phyloP scores from a whole-genome alignment of 2,888 invertebrate genomes.

The Patella pellucida region DNA sequence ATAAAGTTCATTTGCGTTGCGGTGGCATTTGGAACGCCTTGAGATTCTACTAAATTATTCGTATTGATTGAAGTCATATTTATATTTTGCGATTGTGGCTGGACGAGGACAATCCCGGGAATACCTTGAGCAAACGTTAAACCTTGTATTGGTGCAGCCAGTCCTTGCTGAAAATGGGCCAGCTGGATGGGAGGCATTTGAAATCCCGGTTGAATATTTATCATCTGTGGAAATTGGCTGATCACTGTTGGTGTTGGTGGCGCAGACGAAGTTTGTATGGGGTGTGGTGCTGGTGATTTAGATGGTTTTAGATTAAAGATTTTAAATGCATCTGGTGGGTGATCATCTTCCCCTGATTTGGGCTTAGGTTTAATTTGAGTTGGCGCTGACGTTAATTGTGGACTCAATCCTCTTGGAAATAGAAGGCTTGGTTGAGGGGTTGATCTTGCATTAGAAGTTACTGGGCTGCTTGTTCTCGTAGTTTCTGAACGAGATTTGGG shows the following conservation, averaged over 20 bases:
- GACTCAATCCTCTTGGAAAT: conserved; percentile 26
- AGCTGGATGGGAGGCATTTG: not conserved
- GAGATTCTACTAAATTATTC: not conserved
- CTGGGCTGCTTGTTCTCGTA: conserved; percentile 22
- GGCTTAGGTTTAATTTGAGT: conserved; percentile 18
- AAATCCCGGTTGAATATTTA: not conserved
- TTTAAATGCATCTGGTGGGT: conserved; percentile 55
- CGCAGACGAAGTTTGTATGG: not conserved
- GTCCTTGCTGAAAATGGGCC: not conserved
- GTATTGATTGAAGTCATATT: not conserved
- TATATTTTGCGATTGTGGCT: not conserved
- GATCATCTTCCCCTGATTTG: conserved; percentile 33
- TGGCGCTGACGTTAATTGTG: conserved; percentile 33
- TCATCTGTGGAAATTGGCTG: not conserved
- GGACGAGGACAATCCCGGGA: not conserved
- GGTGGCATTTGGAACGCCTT: not conserved
- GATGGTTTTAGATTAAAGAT: conserved; percentile 59
- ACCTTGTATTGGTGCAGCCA: not conserved
- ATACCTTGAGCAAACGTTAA: not conserved
- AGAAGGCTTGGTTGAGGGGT: conserved; percentile 8
- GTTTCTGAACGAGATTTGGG: conserved; percentile 22
- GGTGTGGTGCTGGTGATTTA: conserved; percentile 23
- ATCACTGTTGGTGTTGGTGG: not conserved
- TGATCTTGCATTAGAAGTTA: not conserved
- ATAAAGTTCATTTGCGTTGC: no score